Base-by-base conservation (phyloP, 1,140 invertebrate genomes). In the Lordiphosa collinella region DNA sequence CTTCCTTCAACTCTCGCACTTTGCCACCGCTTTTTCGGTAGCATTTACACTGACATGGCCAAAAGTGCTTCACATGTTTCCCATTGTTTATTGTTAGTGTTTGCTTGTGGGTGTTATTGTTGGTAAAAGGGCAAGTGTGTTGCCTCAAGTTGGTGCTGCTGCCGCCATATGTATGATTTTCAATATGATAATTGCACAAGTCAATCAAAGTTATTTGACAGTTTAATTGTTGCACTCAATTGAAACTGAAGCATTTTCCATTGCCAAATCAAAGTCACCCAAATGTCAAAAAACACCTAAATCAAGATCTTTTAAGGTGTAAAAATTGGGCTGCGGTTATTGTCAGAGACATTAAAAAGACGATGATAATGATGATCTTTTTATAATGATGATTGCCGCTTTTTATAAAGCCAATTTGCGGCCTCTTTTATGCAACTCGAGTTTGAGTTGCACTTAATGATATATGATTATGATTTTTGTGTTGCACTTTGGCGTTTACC, bases 111-210 rank as follows among this genome's bases (percentile, higher is more conserved):
- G 47, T 40, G 59, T n/a, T 51, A 11, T 64, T 32, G 59, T 62
- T 62, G 47, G 49, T 62, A 67, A 67, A 67, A 67, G 63, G 63
- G 63, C 63, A 66, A 67, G 63, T 29, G 25, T 29, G 6, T 11
- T 51, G 40, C 34, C 22, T 58, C 53, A 51, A 67, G 63, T 51
- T 67, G 63, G 66, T 29, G 63, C 63, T 31, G 46, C 61, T 50
- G 62, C 59, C 49, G 25, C 31, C 29, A 12, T 14, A 50, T 12
- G 35, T 47, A 38, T 58, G 47, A 66, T 58, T 67, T 78, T 66
- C 31, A 72, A 70, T 75, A 75, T 58, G 56, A 69, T 80, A 82
- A 82, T 80, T 82, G 71, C 57, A 57, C 59, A 44, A 59, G 75
- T 80, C 76, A 80, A 63, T 66, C 9, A 16, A 25, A 56, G 61